Evolutionary conservation across 2,797 vertebrate species (phyloP), one percentile per base, ranked within the genome.

Genomic region (Lacerta bilineata): DNA sequence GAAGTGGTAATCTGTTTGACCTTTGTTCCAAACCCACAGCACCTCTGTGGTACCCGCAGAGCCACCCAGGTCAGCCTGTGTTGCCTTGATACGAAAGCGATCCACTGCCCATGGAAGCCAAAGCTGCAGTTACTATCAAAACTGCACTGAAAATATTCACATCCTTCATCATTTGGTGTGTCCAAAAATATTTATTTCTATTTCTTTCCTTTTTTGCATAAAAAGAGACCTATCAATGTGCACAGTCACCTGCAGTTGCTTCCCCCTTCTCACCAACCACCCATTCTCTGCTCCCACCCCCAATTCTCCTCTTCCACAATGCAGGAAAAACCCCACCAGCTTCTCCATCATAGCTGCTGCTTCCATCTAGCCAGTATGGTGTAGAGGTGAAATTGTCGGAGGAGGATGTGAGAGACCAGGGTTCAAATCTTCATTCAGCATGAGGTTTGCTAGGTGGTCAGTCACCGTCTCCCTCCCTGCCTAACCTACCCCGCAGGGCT

Each of bases 1-100:
- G 84, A 85, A 68, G 64, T 8, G 59, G 46, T n/a, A 39, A 87
- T 59, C 72, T 86, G n/a, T 29, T 23, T 80, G 23, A 59, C 50
- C 55, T 74, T 36, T 84, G 72, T 72, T 59, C 46, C 25, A 27
- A 75, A 9, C 71, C 46, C 36, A 39, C 55, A 76, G 55, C 50
- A 29, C 23, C 55, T 29, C 71, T 2, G 50, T 3, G 41, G 23
- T 36, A 59, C 23, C 25, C 33, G 13, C 9, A 15, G 43, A 84
- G 46, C 18, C 68, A 41, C 13, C 23, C 9, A 59, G n/a, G 23
- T 71, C 69, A 13, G 3, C 1, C 23, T 11, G 27, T 27, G 10
- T n/a, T 29, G 9, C 11, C 29, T 29, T 36, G 10, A 5, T 36
- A 8, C 7, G 2, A 64, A 64, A 2, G 61, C 61, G 7, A 64